Conservation (phyloP, 2,888 invertebrate genomes). For the Sturmia bella region DNA sequence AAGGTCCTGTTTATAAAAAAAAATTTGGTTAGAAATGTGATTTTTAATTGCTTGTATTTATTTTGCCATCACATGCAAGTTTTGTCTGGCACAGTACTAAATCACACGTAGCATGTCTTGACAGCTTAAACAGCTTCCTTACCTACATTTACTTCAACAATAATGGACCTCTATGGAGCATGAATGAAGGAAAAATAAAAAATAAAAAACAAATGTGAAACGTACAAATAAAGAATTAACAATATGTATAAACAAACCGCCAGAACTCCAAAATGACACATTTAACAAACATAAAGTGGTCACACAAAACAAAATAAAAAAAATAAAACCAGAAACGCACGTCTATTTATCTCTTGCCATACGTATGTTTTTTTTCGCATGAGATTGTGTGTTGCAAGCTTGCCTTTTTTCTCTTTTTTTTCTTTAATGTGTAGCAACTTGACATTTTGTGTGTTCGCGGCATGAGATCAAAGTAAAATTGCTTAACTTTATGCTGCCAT, state of each 20-base stretch:
- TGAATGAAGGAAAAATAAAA: background rate
- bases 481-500: constrained; percentile 72
- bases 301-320: constrained; percentile 23
- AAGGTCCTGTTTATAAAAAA: too few species aligned
- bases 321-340: constrained; percentile 32
- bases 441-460: constrained; percentile 70
- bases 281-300: constrained; percentile 53
- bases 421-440: constrained; percentile 66
- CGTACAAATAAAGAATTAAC: constrained; percentile 47
- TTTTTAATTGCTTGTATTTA: background rate
- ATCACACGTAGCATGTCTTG: constrained; percentile 66
- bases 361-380: constrained; percentile 21
- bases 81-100: constrained; percentile 59
- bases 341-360: constrained; percentile 53
- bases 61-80: constrained; percentile 11
- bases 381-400: constrained; percentile 27
- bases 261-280: constrained; percentile 58
- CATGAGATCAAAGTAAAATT: constrained; percentile 66
- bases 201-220: background rate
- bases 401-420: constrained; percentile 11
- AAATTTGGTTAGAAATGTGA: background rate
- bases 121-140: constrained; percentile 69
- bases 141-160: constrained; percentile 51
- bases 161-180: constrained; percentile 47
- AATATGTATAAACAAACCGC: constrained; percentile 53